Evolutionary conservation across 1,140 invertebrate genomes (phyloP), one percentile per base, ranked within the genome.

Genomic region (Microplitis demolitor): DNA sequence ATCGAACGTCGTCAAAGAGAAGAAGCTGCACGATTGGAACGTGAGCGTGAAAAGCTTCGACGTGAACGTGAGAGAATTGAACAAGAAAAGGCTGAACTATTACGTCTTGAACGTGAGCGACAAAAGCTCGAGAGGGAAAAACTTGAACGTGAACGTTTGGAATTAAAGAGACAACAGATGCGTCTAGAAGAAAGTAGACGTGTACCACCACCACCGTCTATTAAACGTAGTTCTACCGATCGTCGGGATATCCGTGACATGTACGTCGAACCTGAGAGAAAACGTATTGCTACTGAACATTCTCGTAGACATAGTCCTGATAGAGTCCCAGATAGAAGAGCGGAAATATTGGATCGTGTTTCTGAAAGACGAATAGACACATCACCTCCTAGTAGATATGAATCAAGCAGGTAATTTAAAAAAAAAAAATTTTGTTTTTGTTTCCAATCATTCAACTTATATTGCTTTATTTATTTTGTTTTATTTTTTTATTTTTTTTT

Each of bases 91-190:
- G 92, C 93, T 39, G 95, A 97, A 81, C 83, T 96, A 11, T 82
- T 95, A 63, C 90, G 92, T 60, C 81, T 96, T 63, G 95, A 97
- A 83, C 88, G 94, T 4, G 94, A 96, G 81, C 88, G 93, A 45
- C 93, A 95, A 80, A 91, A 92, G 72, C 79, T 95, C 56, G 95
- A 96, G 83, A 87, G 95, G 14, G 95, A 96, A 77, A 93, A 94
- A 80, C 85, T 97, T 31, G 94, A 96, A 80, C 87, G 93, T 62
- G 95, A 96, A 78, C 90, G 93, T 77, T 88, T 95, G 74, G 95
- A 97, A 80, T 81, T 96, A 51, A 93, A 95, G 81, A 89, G 94
- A 53, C 92, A 92, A 77, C 92, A 94, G 78, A 87, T 93, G 85
- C 81, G 85, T 5, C 31, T 87, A 4, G 85, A 87, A 35, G 85